A percentile compares a stretch with the other conserved stretches of the same genome.
phyloP scores from a whole-genome alignment of 2,797 vertebrate genomes.

The Taenioides sp. region DNA sequence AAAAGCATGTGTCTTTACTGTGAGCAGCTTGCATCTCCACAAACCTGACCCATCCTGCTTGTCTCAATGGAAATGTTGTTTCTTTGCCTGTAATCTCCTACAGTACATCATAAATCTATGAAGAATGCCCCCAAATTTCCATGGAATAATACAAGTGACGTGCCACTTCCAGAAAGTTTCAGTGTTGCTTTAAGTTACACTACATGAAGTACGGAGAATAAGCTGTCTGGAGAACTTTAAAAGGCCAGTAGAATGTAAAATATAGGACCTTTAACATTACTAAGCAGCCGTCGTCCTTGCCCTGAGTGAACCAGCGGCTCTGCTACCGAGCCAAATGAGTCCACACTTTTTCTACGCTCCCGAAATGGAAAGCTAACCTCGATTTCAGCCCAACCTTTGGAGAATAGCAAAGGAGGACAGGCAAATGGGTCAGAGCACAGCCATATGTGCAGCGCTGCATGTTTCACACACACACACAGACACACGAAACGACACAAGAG shows the following conservation, averaged over 20 bases:
- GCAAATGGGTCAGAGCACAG: slow-evolving; percentile 53
- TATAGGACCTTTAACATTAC: slow-evolving; percentile 36
- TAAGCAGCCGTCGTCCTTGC: slow-evolving; percentile 42
- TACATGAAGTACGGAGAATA: background rate
- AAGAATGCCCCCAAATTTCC: too few species aligned
- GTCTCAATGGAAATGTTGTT: too few species aligned
- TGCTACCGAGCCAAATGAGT: slow-evolving; percentile 50
- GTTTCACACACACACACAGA: background rate
- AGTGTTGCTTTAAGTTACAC: background rate
- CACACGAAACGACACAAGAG: background rate
- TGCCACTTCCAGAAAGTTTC: too few species aligned
- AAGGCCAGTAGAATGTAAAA: background rate
- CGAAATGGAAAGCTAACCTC: slow-evolving; percentile 59
- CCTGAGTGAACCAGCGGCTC: slow-evolving; percentile 37
- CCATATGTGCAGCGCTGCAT: slow-evolving; percentile 20
- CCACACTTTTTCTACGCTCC: slow-evolving; percentile 34
- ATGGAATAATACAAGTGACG: too few species aligned
- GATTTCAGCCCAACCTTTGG: slow-evolving; percentile 63
- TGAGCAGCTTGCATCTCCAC: too few species aligned
- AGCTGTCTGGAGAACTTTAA: background rate
- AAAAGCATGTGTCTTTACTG: too few species aligned
- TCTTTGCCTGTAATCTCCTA: too few species aligned
- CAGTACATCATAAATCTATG: too few species aligned
- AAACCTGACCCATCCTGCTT: too few species aligned
- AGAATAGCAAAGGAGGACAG: slow-evolving; percentile 62